Evolutionary conservation across 2,888 invertebrate genomes (phyloP).

Genomic region (Dascillus cervinus): DNA sequence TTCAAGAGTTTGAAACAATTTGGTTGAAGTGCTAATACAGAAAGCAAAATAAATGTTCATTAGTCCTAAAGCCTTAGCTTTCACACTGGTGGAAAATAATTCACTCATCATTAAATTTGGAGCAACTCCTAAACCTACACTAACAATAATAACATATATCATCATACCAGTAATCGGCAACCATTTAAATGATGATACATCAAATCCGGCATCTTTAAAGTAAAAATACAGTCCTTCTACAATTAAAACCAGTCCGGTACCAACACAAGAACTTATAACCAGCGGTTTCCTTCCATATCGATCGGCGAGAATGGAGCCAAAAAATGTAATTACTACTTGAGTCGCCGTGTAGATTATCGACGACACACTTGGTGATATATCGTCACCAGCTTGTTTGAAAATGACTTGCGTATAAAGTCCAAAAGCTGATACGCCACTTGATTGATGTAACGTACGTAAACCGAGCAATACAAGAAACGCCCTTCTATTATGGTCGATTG

Average conservation of each 20-base stretch:
- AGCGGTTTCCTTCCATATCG: conserved; percentile 40
- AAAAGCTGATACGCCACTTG: conserved; percentile 28
- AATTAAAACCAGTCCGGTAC: conserved; percentile 24
- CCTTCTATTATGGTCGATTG: conserved; percentile 50
- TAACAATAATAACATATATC: conserved; percentile 19
- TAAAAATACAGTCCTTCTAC: conserved; percentile 23
- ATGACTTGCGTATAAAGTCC: conserved; percentile 30
- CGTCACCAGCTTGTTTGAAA: conserved; percentile 31
- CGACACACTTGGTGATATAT: conserved; percentile 30
- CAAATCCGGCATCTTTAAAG: conserved; percentile 18
- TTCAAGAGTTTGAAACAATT: conserved; percentile 30
- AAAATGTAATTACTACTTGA: conserved; percentile 33
- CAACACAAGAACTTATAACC: conserved; percentile 43
- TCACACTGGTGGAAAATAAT: conserved; percentile 28
- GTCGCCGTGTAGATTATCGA: conserved; percentile 41
- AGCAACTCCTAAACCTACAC: conserved; percentile 23
- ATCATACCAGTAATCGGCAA: conserved; percentile 24
- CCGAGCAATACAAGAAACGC: conserved; percentile 54
- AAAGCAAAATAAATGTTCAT: conserved; percentile 27
- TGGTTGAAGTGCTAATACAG: conserved; percentile 25
- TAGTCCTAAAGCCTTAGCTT: conserved; percentile 29
- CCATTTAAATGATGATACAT: conserved; percentile 19
- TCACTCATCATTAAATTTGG: conserved; percentile 26
- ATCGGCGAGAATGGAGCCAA: conserved; percentile 31
- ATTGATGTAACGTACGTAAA: conserved; percentile 35